Percentiles rank a stretch among this genome's conserved stretches.
These are phyloP conservation scores for Ametastegia equiseti DNA, from an alignment of 2,888 invertebrate genomes.

Conservation along the genomic window DNA sequence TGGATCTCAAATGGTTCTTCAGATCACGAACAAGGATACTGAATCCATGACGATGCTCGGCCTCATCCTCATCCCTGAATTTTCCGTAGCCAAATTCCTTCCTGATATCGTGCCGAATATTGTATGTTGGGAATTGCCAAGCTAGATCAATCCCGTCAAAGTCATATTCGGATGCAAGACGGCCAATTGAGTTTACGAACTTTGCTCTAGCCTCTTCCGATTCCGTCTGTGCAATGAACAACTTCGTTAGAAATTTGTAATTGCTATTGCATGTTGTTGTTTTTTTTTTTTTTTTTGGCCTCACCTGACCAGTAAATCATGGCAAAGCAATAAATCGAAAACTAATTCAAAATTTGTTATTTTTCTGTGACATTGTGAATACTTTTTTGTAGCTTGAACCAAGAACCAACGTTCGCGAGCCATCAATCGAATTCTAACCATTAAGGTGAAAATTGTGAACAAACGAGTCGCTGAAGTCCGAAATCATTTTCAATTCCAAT, in stretches of 20 bases:
- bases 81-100: constrained; percentile 84
- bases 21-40: constrained; percentile 86
- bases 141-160: constrained; percentile 93
- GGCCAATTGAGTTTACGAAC: constrained; percentile 87
- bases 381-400: too few relatives aligned
- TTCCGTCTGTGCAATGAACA: constrained; percentile 80
- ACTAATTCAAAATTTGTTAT: too few relatives aligned
- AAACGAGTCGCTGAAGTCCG: too few relatives aligned
- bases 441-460: too few relatives aligned
- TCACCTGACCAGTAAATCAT: too few relatives aligned
- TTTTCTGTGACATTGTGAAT: too few relatives aligned
- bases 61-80: constrained; percentile 87
- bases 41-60: constrained; percentile 90
- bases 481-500: too few relatives aligned
- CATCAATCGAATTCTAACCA: too few relatives aligned
- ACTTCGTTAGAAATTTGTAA: constrained; percentile 32
- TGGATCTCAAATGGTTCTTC: constrained; percentile 83
- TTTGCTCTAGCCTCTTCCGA: constrained; percentile 85
- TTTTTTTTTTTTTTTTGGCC: too few relatives aligned
- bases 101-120: constrained; percentile 87
- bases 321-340: too few relatives aligned
- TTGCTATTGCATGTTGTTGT: too few relatives aligned
- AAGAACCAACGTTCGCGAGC: too few relatives aligned
- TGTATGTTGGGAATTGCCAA: constrained; percentile 89
- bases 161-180: constrained; percentile 85